A percentile compares a stretch with the other conserved stretches of the same genome.
These are phyloP conservation scores for Calephelis perditalis DNA, from an alignment of 2,888 invertebrate genomes.

Conservation along the genomic window DNA sequence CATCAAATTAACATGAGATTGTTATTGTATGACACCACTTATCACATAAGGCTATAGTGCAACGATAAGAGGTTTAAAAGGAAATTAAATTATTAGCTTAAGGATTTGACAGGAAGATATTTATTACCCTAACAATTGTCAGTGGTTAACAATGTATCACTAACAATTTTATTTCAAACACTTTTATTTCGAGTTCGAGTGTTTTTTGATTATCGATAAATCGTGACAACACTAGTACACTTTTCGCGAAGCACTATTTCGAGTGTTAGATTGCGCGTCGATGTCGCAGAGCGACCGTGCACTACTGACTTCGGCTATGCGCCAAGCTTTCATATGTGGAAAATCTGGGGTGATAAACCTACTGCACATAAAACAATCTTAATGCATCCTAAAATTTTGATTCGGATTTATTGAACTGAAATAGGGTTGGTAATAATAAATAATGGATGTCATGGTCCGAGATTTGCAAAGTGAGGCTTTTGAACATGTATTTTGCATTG, in stretches of 20 bases:
- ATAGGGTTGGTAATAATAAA: neutral
- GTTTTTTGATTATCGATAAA: neutral
- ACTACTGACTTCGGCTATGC: constrained; percentile 58
- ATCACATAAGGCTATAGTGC: constrained; percentile 46
- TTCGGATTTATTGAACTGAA: neutral
- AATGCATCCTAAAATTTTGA: constrained; percentile 17
- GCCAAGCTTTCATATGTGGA: constrained; percentile 59
- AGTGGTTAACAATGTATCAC: neutral
- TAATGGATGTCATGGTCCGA: no score
- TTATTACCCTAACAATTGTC: constrained; percentile 15
- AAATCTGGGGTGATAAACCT: constrained; percentile 45
- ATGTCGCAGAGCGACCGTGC: constrained; percentile 55
- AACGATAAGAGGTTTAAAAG: constrained; percentile 54
- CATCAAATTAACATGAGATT: constrained; percentile 63
- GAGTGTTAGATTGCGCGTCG: constrained; percentile 45
- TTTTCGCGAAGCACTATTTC: constrained; percentile 36
- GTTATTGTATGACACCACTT: constrained; percentile 56
- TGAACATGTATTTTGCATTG: no score
- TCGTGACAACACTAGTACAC: constrained; percentile 7
- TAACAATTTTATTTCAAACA: constrained; percentile 7
- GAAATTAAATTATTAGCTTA: constrained; percentile 52
- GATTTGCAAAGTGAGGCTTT: no score
- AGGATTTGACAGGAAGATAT: constrained; percentile 20
- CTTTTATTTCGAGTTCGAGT: neutral
- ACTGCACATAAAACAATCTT: constrained; percentile 22